Evolutionary conservation across 2,797 vertebrate genomes (phyloP).

Genomic region (Xenopus petersii): DNA sequence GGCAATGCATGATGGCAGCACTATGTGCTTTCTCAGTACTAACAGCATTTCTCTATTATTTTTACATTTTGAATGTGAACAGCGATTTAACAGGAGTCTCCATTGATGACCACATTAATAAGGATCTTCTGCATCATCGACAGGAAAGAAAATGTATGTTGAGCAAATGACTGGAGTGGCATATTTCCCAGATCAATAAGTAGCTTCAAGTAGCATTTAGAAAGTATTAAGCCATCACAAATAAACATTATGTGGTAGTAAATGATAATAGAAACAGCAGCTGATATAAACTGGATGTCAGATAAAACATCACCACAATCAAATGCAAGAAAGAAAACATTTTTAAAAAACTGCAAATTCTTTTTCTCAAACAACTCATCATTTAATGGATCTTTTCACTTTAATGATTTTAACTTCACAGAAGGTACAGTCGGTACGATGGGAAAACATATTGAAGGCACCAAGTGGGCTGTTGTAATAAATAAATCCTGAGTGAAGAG

Average conservation of each 20-base stretch:
- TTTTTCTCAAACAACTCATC: too few relatives aligned
- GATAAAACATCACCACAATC: background rate
- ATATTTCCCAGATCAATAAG: slow-evolving; percentile 3
- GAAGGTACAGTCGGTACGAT: too few relatives aligned
- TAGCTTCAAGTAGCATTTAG: slow-evolving; percentile 1
- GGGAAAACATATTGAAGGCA: too few relatives aligned
- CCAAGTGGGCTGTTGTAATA: too few relatives aligned
- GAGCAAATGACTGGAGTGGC: background rate
- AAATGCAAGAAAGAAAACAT: too few relatives aligned
- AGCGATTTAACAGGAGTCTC: background rate
- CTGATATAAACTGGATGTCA: background rate
- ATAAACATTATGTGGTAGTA: background rate
- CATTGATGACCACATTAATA: background rate
- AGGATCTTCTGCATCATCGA: background rate
- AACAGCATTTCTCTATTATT: background rate
- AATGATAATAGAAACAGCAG: background rate
- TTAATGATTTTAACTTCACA: too few relatives aligned
- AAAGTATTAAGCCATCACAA: background rate
- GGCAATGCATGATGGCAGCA: too few relatives aligned
- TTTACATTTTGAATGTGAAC: background rate
- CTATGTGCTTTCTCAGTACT: too few relatives aligned
- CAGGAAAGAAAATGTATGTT: background rate
- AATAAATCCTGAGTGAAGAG: too few relatives aligned
- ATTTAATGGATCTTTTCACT: too few relatives aligned
- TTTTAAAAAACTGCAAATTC: too few relatives aligned